Percentiles rank a stretch among this genome's conserved stretches.
phyloP scores from a whole-genome alignment of 2,797 vertebrate genomes.

The Typhlichthys eigenmanni region DNA sequence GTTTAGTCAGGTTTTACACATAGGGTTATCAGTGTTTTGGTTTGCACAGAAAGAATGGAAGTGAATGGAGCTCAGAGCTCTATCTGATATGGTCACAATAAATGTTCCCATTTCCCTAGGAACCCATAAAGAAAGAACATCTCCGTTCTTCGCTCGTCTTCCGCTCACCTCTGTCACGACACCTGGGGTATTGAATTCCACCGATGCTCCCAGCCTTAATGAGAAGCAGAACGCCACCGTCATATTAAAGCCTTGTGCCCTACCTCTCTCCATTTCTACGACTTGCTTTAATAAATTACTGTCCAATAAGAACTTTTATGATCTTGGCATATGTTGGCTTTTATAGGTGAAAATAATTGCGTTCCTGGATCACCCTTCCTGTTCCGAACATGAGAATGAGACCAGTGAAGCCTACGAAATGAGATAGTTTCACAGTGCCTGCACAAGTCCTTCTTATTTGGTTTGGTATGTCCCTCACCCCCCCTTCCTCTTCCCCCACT shows the following conservation, averaged over 20 bases:
- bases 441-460: conserved; percentile 93
- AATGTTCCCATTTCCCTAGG: conserved; percentile 50
- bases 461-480: conserved; percentile 64
- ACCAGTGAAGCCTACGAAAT: conserved; percentile 78
- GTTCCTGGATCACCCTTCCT: conserved; percentile 91
- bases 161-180: conserved; percentile 38
- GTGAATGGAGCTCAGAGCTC: conserved; percentile 20
- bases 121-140: conserved; percentile 57
- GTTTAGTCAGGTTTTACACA: conserved; percentile 10
- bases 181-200: conserved; percentile 61
- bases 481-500: conserved; percentile 77
- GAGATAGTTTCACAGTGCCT: conserved; percentile 95
- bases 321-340: conserved; percentile 97
- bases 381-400: conserved; percentile 90
- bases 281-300: conserved; percentile 87
- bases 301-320: conserved; percentile 95
- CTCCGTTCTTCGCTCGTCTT: conserved; percentile 51
- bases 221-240: conserved; percentile 66
- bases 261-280: conserved; percentile 71
- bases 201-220: conserved; percentile 58
- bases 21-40: conserved; percentile 6
- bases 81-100: conserved; percentile 27
- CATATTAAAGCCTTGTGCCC: conserved; percentile 60
- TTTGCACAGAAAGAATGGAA: conserved; percentile 27
- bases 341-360: conserved; percentile 97